Base-by-base conservation (phyloP, 1,140 invertebrate genomes). In the Geopemphigus sp. region DNA sequence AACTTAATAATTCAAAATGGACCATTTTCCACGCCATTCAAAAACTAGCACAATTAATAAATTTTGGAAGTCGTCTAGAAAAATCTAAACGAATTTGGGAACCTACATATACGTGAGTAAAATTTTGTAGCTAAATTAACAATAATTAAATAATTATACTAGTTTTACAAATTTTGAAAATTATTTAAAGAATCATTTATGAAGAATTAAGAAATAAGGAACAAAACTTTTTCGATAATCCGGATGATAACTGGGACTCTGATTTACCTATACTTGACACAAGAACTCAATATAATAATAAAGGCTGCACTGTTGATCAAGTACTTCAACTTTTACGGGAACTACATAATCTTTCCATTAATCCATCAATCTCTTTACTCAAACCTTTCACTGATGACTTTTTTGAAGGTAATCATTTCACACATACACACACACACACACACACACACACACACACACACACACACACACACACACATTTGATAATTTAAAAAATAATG, bases 21-120 rank as follows among this genome's bases (percentile, higher is more conserved):
- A 98, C 95, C 54, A 93, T 99, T 82, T 98, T 99, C 85, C 91
- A 92, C 82, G 94, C 94, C 64, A 94, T 98, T 24, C 95, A 95
- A 82, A 92, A 94, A 83, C 85, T 95, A 32, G 89, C 94, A 83
- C 92, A 94, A 83, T 84, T 90, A 80, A 90, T 92, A 14, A 90
- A 92, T 83, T 84, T 94, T 80, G 91, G 91, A 17, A 90, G 89
- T 45, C 89, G 91, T 82, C 90, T 92, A 83, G 95, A 97, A 82
- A 94, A 95, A 84, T 86, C 95, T 66, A 87, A 93, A 63, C 89
- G 94, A 81, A 92, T 97, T 84, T 98, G 95, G 95, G 95, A 98
- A 86, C 95, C 95, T 80, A 96, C 94, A 53, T 97, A 97, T 84
- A 92, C 91, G 90, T 92, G 88, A 89, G 88, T 85, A 74, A 72